Conservation (phyloP, 92 coral and sea anemone species). For the Zoanthus solanderi region DNA sequence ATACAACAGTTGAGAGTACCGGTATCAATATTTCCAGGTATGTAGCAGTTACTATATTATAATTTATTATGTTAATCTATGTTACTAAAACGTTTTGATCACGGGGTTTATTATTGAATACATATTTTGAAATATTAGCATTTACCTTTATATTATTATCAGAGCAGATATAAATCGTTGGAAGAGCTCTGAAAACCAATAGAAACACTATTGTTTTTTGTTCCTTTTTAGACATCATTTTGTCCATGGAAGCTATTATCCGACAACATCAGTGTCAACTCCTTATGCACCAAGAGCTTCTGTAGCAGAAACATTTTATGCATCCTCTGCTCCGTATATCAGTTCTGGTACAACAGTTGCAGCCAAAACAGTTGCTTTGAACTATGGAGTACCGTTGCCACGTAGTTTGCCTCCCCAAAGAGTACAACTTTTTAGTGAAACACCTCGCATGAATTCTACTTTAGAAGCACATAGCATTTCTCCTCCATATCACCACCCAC, state of each 20-base stretch:
- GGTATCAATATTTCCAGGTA: conserved; percentile 10
- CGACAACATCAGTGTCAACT: conserved; percentile 4
- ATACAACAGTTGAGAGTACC: conserved; percentile 14
- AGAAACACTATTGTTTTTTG: neutral
- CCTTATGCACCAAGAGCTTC: neutral
- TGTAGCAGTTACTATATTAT: neutral
- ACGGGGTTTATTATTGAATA: neutral
- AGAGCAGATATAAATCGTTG: neutral
- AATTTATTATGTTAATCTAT: too few relatives aligned
- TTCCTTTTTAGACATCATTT: conserved; percentile 1
- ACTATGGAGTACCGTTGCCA: neutral
- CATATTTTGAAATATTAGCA: neutral
- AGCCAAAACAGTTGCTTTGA: neutral
- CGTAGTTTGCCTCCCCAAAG: conserved; percentile 36
- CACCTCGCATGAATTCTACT: neutral
- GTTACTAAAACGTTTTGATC: neutral
- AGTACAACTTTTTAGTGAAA: neutral
- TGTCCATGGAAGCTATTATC: neutral
- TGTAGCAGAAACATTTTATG: neutral
- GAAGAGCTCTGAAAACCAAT: neutral
- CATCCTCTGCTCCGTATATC: neutral
- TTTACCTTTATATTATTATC: neutral
- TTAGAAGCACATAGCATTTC: conserved; percentile 18
- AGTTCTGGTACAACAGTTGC: neutral
- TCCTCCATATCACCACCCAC: conserved; percentile 9